Evolutionary conservation across 2,888 invertebrate genomes (phyloP).

Genomic region (Globia sparganii): DNA sequence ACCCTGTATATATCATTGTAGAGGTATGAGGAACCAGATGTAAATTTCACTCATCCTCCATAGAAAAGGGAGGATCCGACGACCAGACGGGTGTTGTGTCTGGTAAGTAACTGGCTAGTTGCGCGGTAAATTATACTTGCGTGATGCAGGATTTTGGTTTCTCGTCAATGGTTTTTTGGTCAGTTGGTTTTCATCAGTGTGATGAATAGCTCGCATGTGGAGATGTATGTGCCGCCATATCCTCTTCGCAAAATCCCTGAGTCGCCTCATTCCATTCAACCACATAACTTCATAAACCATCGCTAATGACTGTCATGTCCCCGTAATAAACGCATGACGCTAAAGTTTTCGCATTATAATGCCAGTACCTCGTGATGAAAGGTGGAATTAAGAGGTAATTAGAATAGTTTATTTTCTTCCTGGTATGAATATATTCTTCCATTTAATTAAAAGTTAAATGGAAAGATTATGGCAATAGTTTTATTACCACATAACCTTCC

Average conservation of each 20-base stretch:
- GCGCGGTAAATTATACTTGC: background rate
- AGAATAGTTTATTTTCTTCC: constrained; percentile 17
- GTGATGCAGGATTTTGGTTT: background rate
- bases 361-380: background rate
- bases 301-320: background rate
- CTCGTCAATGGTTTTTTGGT: too few relatives aligned
- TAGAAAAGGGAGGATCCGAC: background rate
- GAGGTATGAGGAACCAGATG: background rate
- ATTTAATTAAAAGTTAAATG: background rate
- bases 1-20: background rate
- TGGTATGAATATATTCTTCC: background rate
- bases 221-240: background rate
- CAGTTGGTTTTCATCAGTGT: too few relatives aligned
- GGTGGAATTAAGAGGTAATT: background rate
- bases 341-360: constrained; percentile 16
- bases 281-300: constrained; percentile 5
- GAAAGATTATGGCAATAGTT: background rate
- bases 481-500: too few relatives aligned
- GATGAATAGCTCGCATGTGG: background rate
- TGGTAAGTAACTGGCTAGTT: background rate
- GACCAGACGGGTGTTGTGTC: background rate
- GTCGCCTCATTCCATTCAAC: background rate
- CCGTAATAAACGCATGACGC: constrained; percentile 2
- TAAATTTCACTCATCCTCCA: background rate
- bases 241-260: background rate